These are phyloP conservation scores for Drosophila robusta DNA, from an alignment of 2,888 invertebrate species.

Conservation along the genomic window DNA sequence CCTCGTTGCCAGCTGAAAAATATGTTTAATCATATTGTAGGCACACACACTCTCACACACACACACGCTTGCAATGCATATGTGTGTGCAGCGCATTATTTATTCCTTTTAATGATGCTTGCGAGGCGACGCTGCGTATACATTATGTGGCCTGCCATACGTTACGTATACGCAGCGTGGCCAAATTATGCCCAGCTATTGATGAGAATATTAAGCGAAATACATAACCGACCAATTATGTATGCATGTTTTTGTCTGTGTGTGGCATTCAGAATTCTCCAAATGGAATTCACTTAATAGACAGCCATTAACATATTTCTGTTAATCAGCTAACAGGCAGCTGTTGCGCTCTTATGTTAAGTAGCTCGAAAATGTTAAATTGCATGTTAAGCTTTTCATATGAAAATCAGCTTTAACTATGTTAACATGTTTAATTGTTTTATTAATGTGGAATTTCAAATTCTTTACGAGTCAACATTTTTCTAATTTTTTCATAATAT, in stretches of 20 bases:
- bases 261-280: slow-evolving; percentile 4
- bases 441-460: no score
- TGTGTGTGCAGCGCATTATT: slow-evolving; percentile 36
- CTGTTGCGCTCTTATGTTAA: background rate
- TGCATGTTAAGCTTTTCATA: no score
- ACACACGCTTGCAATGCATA: background rate
- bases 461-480: no score
- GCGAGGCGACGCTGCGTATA: slow-evolving; percentile 33
- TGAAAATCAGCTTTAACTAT: no score
- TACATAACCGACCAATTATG: slow-evolving; percentile 4
- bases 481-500: no score
- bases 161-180: slow-evolving; percentile 45
- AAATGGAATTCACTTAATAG: slow-evolving; percentile 16
- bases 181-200: slow-evolving; percentile 38
- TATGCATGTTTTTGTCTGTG: background rate
- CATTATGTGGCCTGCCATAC: slow-evolving; percentile 6
- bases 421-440: no score
- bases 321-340: slow-evolving; percentile 15
- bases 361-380: background rate
- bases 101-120: slow-evolving; percentile 49
- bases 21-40: slow-evolving; percentile 61
- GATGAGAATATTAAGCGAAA: slow-evolving; percentile 16
- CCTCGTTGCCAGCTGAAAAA: slow-evolving; percentile 42
- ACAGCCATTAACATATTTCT: slow-evolving; percentile 7
- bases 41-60: slow-evolving; percentile 7